Evolutionary conservation across 2,113 vertebrate species (phyloP).

Genomic region (sheep (Ovis aries)): DNA sequence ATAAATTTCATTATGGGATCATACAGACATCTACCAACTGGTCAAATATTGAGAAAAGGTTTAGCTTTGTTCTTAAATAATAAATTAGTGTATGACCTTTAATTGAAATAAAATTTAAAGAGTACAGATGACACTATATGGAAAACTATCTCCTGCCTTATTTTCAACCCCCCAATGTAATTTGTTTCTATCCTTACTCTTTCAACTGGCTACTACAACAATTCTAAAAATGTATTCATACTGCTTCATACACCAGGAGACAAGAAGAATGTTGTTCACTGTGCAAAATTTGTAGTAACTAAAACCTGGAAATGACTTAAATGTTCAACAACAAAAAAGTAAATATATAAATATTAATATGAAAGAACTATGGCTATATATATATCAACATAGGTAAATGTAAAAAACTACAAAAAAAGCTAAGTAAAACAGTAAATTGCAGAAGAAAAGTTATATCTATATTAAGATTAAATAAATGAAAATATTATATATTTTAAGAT

Average conservation of each 20-base stretch:
- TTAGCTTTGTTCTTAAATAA: neutral
- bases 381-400: neutral
- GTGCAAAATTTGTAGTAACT: neutral
- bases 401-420: neutral
- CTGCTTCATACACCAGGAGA: neutral
- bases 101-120: constrained; percentile 25
- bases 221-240: neutral
- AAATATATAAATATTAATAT: neutral
- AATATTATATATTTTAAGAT: neutral
- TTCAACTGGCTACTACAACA: neutral
- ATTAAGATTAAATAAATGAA: neutral
- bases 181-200: constrained; percentile 21
- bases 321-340: neutral
- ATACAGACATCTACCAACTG: neutral
- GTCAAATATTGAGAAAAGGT: neutral
- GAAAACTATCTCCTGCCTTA: neutral
- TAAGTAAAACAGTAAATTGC: neutral
- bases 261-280: neutral
- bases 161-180: neutral
- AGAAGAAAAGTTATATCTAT: neutral
- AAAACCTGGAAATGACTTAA: neutral
- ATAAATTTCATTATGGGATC: neutral
- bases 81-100: neutral
- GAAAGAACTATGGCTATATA: neutral
- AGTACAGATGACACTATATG: neutral